Conservation (phyloP, 2,797 vertebrate species). For the Protonibea diacanthus region DNA sequence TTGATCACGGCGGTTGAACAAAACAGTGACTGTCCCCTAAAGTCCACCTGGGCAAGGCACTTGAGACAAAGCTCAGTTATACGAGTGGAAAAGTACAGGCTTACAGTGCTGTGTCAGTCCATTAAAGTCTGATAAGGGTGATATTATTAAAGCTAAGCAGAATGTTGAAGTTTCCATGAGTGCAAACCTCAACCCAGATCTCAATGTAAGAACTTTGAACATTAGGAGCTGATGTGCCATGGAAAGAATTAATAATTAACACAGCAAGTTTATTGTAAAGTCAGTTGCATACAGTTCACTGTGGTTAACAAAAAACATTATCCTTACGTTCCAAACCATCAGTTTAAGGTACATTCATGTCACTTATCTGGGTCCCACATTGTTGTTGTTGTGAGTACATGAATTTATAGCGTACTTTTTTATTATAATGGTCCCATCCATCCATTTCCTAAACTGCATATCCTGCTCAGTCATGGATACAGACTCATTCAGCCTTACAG, state of each 20-base stretch:
- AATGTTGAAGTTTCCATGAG: background rate
- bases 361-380: background rate
- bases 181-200: background rate
- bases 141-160: background rate
- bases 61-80: background rate
- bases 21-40: too few relatives aligned
- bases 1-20: background rate
- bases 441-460: background rate
- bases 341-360: background rate
- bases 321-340: background rate
- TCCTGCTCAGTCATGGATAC: background rate
- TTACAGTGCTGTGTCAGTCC: background rate
- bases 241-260: background rate
- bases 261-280: background rate
- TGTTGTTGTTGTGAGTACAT: too few relatives aligned
- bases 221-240: background rate
- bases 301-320: background rate
- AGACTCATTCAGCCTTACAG: background rate
- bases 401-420: background rate
- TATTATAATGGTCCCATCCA: background rate
- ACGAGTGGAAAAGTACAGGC: slow-evolving; percentile 6
- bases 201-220: background rate
- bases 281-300: background rate
- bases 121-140: background rate
- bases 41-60: too few relatives aligned